Percentiles rank a stretch among this genome's conserved stretches.
These are phyloP conservation scores for Calosoma granatense DNA, from an alignment of 1,140 invertebrate genomes.

Conservation along the genomic window DNA sequence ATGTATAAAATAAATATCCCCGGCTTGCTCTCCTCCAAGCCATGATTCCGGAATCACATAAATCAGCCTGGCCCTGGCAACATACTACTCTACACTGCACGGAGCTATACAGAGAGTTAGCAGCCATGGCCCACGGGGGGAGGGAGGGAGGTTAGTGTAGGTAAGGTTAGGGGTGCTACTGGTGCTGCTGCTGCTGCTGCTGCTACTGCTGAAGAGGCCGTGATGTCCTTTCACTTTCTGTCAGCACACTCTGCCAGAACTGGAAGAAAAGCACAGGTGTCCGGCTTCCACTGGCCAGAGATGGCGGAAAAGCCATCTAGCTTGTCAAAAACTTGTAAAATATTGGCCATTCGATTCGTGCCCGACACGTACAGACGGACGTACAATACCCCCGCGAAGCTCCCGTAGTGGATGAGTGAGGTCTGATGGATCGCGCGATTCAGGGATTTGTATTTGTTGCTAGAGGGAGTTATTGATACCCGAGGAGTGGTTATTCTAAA, in stretches of 20 bases:
- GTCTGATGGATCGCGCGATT: constrained; percentile 29
- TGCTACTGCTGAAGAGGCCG: too few species aligned
- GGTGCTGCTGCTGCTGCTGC: neutral
- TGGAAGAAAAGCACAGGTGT: constrained; percentile 15
- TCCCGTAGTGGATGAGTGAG: too few species aligned
- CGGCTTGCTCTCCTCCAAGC: constrained; percentile 31
- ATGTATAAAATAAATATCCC: constrained; percentile 42
- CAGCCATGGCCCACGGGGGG: neutral
- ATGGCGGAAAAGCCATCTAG: constrained; percentile 28
- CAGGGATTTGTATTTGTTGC: constrained; percentile 29
- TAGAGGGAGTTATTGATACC: too few species aligned
- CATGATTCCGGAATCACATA: constrained; percentile 40
- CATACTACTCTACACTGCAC: too few species aligned
- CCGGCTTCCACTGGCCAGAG: constrained; percentile 12
- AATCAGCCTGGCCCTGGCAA: constrained; percentile 28
- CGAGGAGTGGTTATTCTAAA: too few species aligned
- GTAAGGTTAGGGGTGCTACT: neutral
- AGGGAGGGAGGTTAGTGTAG: too few species aligned
- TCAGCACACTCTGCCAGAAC: neutral
- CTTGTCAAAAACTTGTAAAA: constrained; percentile 30
- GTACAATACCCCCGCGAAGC: constrained; percentile 14
- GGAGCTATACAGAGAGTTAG: constrained; percentile 20
- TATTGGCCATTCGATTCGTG: constrained; percentile 27
- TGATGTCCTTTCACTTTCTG: neutral
- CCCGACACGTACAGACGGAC: constrained; percentile 17